phyloP scores from a whole-genome alignment of 2,797 vertebrate species.

The Cryptoprocta ferox region DNA sequence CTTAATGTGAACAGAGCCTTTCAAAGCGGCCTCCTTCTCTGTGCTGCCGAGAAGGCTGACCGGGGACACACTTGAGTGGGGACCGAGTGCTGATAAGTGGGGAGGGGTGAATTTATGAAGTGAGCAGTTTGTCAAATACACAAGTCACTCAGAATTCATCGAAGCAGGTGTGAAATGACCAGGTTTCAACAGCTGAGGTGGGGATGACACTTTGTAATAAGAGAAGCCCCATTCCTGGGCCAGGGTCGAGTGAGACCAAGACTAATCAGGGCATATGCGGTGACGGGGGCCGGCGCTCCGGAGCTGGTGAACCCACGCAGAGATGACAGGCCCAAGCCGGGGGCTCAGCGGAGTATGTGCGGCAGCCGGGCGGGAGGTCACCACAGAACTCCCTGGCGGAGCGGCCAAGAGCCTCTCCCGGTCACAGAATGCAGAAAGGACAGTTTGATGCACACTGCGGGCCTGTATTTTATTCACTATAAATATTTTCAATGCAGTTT shows the following conservation, averaged over 20 bases:
- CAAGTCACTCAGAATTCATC: conserved; percentile 47
- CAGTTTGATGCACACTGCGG: no score
- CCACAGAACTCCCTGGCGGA: not conserved
- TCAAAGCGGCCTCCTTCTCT: not conserved
- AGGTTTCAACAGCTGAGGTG: conserved; percentile 69
- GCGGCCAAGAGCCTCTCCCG: not conserved
- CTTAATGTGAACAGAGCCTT: not conserved
- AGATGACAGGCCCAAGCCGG: not conserved
- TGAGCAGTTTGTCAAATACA: conserved; percentile 58
- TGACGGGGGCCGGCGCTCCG: not conserved
- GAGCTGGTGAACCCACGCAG: conserved; percentile 52
- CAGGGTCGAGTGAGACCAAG: conserved; percentile 13
- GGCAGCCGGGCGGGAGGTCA: not conserved
- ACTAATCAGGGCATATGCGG: conserved; percentile 41
- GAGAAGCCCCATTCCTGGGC: conserved; percentile 31
- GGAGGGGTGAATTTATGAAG: conserved; percentile 61
- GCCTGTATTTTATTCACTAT: not conserved
- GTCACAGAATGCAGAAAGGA: rapidly evolving
- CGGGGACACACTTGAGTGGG: not conserved
- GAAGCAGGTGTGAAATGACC: conserved; percentile 69
- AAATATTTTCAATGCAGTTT: not conserved
- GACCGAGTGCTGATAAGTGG: conserved; percentile 45
- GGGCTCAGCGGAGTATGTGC: not conserved
- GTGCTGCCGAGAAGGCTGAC: not conserved
- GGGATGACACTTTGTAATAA: conserved; percentile 68